These are phyloP conservation scores for Drosophila fuyamai DNA, from an alignment of 1,140 invertebrate species.

Conservation along the genomic window DNA sequence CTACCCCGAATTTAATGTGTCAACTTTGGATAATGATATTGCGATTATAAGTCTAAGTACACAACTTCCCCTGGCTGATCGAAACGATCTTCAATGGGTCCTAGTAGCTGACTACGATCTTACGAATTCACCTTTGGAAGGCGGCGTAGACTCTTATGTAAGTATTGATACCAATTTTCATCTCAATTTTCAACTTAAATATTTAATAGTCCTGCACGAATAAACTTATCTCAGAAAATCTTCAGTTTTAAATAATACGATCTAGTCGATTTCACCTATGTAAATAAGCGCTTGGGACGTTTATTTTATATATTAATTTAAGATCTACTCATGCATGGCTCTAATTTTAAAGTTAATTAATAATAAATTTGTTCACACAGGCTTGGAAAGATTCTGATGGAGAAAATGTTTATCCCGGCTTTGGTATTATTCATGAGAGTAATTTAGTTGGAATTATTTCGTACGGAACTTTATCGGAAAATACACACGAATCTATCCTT, in stretches of 20 bases:
- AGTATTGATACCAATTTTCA: background rate
- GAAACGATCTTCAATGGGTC: conserved; percentile 38
- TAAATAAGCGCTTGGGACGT: too few relatives aligned
- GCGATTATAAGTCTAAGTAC: conserved; percentile 21
- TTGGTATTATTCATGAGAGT: conserved; percentile 26
- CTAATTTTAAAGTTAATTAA: background rate
- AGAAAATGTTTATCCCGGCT: conserved; percentile 20
- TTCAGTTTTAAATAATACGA: background rate
- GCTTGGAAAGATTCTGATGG: background rate
- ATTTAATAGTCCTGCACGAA: too few relatives aligned
- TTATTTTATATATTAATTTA: too few relatives aligned
- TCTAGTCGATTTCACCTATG: too few relatives aligned
- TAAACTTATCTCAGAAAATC: too few relatives aligned
- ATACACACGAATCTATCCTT: background rate
- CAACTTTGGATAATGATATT: conserved; percentile 28
- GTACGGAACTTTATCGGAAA: background rate
- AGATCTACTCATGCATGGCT: too few relatives aligned
- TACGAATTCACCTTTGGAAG: conserved; percentile 4
- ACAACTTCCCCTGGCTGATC: conserved; percentile 29
- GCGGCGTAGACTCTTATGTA: conserved; percentile 10
- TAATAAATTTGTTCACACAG: background rate
- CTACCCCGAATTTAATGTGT: conserved; percentile 20
- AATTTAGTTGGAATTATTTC: conserved; percentile 38
- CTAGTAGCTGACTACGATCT: conserved; percentile 23
- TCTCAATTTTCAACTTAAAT: too few relatives aligned